These are phyloP conservation scores for Enteromius anoplus DNA, from an alignment of 2,797 vertebrate species.

Conservation along the genomic window DNA sequence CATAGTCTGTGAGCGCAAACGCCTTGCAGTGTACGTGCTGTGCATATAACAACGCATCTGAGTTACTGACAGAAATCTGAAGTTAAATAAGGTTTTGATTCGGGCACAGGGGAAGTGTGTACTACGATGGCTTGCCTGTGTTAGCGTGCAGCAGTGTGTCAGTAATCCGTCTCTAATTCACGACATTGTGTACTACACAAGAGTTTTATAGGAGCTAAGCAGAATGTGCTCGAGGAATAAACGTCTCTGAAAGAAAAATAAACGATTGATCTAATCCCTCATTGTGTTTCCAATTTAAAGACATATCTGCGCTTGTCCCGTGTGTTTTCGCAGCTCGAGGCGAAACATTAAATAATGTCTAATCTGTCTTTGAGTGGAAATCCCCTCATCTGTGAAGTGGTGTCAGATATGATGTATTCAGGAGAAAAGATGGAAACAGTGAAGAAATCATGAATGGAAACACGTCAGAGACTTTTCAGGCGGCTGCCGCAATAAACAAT, in stretches of 20 bases:
- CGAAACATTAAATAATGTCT: not conserved
- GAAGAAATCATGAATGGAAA: slow-evolving; percentile 6
- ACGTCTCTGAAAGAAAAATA: slow-evolving; percentile 1
- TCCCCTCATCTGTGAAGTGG: slow-evolving; percentile 51
- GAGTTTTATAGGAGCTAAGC: not conserved
- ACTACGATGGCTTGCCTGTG: not conserved
- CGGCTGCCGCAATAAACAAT: not conserved
- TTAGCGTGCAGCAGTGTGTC: not conserved
- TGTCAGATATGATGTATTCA: slow-evolving; percentile 25
- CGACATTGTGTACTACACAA: slow-evolving; percentile 27
- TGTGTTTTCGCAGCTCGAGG: slow-evolving; percentile 16
- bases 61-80: not conserved
- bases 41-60: not conserved
- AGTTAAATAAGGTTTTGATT: not conserved
- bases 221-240: not conserved
- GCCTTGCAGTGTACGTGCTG: not conserved
- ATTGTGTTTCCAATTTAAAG: not conserved
- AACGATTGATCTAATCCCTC: not conserved
- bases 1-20: no score
- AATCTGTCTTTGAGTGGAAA: slow-evolving; percentile 47
- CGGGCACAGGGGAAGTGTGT: not conserved
- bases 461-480: not conserved
- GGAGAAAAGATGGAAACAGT: not conserved
- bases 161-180: slow-evolving; percentile 23
- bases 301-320: not conserved